A percentile compares a stretch with the other conserved stretches of the same genome.
phyloP scores from a whole-genome alignment of 2,113 vertebrate species.

The Sterrhoptilus dennistouni region DNA sequence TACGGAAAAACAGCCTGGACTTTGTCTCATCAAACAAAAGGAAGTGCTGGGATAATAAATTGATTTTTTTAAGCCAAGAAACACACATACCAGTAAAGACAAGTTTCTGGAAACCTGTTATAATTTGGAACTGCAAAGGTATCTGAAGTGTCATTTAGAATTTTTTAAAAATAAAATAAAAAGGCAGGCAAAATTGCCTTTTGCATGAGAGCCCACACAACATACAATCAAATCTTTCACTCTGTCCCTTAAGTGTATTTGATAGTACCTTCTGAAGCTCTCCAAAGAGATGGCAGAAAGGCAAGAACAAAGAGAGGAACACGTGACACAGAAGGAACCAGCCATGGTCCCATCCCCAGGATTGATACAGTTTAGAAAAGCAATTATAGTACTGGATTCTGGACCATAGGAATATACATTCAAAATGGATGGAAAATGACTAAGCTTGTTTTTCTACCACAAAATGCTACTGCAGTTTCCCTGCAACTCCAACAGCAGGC shows the following conservation, averaged over 20 bases:
- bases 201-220: background rate
- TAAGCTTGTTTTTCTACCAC: background rate
- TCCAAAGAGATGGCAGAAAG: background rate
- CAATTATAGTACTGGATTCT: background rate
- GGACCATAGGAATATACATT: background rate
- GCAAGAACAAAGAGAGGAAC: background rate
- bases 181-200: background rate
- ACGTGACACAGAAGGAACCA: background rate
- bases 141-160: background rate
- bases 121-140: background rate
- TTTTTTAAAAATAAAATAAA: background rate
- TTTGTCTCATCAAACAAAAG: background rate
- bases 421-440: background rate
- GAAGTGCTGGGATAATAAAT: background rate
- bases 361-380: background rate
- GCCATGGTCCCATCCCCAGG: background rate
- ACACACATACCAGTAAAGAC: background rate
- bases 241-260: background rate
- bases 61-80: background rate
- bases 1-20: background rate
- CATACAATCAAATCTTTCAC: background rate
- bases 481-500: background rate
- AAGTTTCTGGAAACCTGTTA: background rate
- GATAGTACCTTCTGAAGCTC: background rate
- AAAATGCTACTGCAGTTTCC: background rate